Conservation (phyloP, 2,888 invertebrate species). For the Cephus nigrinus region DNA sequence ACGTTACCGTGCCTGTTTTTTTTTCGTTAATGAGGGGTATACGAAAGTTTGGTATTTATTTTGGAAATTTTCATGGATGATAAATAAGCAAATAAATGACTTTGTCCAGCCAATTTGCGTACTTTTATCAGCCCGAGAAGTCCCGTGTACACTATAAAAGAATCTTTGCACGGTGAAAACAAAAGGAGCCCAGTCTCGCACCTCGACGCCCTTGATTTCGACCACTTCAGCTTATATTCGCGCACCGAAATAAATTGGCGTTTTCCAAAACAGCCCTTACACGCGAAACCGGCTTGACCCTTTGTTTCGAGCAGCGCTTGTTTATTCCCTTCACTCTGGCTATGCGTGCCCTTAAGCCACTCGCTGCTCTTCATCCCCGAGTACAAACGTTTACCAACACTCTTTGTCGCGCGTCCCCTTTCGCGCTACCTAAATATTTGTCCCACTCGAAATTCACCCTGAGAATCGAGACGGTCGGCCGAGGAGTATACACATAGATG, state of each 20-base stretch:
- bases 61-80: too few relatives aligned
- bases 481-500: too few relatives aligned
- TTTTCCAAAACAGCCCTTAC: constrained; percentile 44
- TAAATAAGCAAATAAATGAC: too few relatives aligned
- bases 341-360: neutral
- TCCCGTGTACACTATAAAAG: neutral
- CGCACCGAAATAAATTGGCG: constrained; percentile 40
- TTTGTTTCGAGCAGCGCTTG: constrained; percentile 1
- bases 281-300: neutral
- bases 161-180: neutral
- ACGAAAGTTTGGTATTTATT: neutral
- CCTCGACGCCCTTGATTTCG: neutral
- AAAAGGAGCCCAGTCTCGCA: neutral
- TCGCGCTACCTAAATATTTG: neutral
- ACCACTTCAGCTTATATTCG: neutral
- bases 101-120: neutral
- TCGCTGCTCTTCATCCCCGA: neutral
- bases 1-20: constrained; percentile 4
- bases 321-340: neutral
- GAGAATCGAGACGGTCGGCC: neutral
- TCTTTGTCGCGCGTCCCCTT: neutral
- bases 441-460: neutral
- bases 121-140: neutral
- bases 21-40: neutral
- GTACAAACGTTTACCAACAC: neutral